Base-by-base conservation (phyloP, 2,113 vertebrate genomes). In the Tricholaema leucomelas region DNA sequence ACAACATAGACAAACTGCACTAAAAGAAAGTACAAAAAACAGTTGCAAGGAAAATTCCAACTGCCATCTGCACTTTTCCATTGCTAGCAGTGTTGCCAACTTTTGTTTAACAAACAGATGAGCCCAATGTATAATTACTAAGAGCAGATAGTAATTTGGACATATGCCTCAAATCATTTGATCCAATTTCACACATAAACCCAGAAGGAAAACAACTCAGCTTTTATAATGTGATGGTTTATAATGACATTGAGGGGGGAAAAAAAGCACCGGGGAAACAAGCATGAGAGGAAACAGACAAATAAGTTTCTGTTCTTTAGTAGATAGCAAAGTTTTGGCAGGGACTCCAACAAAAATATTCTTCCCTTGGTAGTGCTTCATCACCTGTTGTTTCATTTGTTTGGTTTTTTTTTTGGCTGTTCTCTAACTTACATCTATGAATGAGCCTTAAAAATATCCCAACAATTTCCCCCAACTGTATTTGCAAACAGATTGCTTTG, bases 41-140 rank as follows among this genome's bases (percentile, higher is more conserved):
- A 87, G 48, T 69, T 85, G 50, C 88, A 91, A n/a, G 35, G 63
- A 92, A 86, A 94, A 96, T 85, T 86, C 86, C 91, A 6, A 91
- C 92, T 90, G 33, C 88, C 71, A 85, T 92, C 91, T 94, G 73
- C 12, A 1, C 59, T 44, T 95, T 94, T 80, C 36, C 48, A 35
- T 38, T 93, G 75, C 71, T 85, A 93, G 80, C 31, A 71, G 46
- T 84, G 70, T 85, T 93, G 76, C 59, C 88, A 96, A 82, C 65
- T 93, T 96, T 77, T 94, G 85, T 96, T 96, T 91, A 95, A 89
- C 52, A 81, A 81, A 83, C 70, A 92, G 60, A 85, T 90, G 69
- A 94, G 14, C 59, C 46, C 48, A 78, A 61, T 91, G 60, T 81
- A 91, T 87, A 96, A 91, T 92, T 61, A 48, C 70, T 48, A 72